Evolutionary conservation across 2,888 invertebrate genomes (phyloP).

Genomic region (Xestobium rufovillosum): DNA sequence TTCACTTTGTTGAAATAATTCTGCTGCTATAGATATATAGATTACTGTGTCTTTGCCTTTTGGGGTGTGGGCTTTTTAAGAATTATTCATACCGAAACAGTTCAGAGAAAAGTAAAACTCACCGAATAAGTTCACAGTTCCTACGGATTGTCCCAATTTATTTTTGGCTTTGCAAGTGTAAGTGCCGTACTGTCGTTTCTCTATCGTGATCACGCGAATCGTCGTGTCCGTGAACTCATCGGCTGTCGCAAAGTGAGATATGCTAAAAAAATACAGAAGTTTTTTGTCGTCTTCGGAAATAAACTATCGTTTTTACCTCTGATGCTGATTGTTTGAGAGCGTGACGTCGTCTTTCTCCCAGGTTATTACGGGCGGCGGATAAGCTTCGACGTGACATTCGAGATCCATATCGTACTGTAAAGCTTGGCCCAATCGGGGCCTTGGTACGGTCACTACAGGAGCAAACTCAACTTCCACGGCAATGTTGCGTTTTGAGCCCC

Average conservation of each 20-base stretch:
- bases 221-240: conserved; percentile 91
- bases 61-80: too few species aligned
- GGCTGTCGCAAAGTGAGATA: conserved; percentile 85
- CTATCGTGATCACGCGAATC: conserved; percentile 79
- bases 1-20: too few species aligned
- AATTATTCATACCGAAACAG: too few species aligned
- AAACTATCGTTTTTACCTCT: too few species aligned
- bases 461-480: conserved; percentile 86
- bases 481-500: conserved; percentile 77
- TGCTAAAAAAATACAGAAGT: conserved; percentile 50
- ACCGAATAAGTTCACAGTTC: conserved; percentile 76
- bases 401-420: conserved; percentile 90
- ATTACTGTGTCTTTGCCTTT: too few species aligned
- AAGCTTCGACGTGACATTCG: conserved; percentile 91
- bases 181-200: conserved; percentile 80
- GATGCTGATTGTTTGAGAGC: conserved; percentile 84
- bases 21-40: too few species aligned
- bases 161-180: conserved; percentile 85
- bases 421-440: conserved; percentile 79
- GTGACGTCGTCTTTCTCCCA: conserved; percentile 83
- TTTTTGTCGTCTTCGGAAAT: background rate
- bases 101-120: conserved; percentile 35
- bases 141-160: conserved; percentile 76
- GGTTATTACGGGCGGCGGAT: conserved; percentile 85
- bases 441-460: conserved; percentile 77